Percentiles rank a stretch among this genome's conserved stretches.
These are phyloP conservation scores for Haliclona indistincta DNA, from an alignment of 37 sponge, comb jelly and placozoan species.

Conservation along the genomic window DNA sequence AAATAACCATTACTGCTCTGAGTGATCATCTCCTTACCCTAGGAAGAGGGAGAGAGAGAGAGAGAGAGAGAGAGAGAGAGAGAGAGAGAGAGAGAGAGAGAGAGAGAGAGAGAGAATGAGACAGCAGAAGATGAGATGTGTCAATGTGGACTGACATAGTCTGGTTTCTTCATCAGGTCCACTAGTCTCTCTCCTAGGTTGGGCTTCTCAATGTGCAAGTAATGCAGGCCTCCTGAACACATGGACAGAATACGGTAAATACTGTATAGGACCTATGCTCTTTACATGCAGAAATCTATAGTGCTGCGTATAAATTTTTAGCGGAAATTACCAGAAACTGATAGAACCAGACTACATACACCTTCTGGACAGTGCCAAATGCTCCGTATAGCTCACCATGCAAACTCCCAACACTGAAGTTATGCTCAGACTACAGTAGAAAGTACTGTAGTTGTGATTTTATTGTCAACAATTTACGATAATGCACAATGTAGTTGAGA, in stretches of 20 bases:
- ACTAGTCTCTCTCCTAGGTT: constrained; percentile 7
- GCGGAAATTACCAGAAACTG: too few species aligned
- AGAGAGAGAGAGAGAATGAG: not conserved
- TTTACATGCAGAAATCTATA: constrained; percentile 97
- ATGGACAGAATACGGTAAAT: too few species aligned
- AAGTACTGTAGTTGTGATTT: too few species aligned
- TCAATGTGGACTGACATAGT: constrained; percentile 19
- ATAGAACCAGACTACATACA: too few species aligned
- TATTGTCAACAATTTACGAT: too few species aligned
- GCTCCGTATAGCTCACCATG: too few species aligned
- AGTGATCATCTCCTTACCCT: constrained; percentile 63
- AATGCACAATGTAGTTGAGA: too few species aligned
- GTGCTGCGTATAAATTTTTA: constrained; percentile 96
- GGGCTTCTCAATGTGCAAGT: constrained; percentile 66
- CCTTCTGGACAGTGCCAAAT: too few species aligned
- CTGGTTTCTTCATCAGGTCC: not conserved
- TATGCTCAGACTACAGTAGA: too few species aligned
- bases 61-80: not conserved
- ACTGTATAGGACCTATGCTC: too few species aligned
- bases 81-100: not conserved
- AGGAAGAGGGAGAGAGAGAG: not conserved
- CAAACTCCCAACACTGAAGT: too few species aligned
- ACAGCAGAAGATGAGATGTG: not conserved
- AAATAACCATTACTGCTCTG: constrained; percentile 68
- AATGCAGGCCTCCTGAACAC: constrained; percentile 55